Percentiles rank a stretch among this genome's conserved stretches.
phyloP scores from a whole-genome alignment of 2,797 vertebrate species.

The Enteromius unitaeniatus region DNA sequence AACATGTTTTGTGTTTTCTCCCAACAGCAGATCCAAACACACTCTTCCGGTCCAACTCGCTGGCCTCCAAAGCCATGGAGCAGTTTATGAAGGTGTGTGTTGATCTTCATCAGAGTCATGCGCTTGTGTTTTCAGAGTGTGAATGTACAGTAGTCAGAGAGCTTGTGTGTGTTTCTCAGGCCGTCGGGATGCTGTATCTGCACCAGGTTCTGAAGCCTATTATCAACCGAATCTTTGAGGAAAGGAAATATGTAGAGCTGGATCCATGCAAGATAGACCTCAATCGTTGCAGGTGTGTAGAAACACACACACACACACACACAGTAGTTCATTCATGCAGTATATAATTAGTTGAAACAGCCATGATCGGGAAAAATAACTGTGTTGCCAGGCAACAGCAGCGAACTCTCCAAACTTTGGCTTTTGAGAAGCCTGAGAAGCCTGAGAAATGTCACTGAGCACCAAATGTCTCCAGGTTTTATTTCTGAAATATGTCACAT shows the following conservation, averaged over 20 bases:
- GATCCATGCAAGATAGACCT: constrained; percentile 91
- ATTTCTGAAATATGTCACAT: background rate
- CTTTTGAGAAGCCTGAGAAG: background rate
- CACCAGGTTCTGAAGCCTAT: constrained; percentile 86
- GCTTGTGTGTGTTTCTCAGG: constrained; percentile 68
- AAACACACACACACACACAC: constrained; percentile 35
- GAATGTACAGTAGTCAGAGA: background rate
- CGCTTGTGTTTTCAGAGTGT: background rate
- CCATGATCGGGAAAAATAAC: constrained; percentile 32
- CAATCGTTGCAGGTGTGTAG: constrained; percentile 79
- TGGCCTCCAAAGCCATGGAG: constrained; percentile 93
- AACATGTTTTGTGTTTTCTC: constrained; percentile 32
- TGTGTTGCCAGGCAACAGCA: constrained; percentile 80
- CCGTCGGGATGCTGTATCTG: constrained; percentile 91
- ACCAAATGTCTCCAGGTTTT: background rate
- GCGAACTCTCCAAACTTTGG: constrained; percentile 67
- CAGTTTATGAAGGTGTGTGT: constrained; percentile 92
- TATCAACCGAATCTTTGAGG: constrained; percentile 88
- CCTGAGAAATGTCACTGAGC: constrained; percentile 12
- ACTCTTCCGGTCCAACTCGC: constrained; percentile 90
- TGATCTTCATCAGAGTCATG: constrained; percentile 8
- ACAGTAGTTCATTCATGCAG: background rate
- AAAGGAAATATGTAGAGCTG: constrained; percentile 92
- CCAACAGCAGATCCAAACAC: constrained; percentile 90
- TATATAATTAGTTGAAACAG: constrained; percentile 17